Conservation (phyloP, 2,888 invertebrate species). For the Polyploca ridens region DNA sequence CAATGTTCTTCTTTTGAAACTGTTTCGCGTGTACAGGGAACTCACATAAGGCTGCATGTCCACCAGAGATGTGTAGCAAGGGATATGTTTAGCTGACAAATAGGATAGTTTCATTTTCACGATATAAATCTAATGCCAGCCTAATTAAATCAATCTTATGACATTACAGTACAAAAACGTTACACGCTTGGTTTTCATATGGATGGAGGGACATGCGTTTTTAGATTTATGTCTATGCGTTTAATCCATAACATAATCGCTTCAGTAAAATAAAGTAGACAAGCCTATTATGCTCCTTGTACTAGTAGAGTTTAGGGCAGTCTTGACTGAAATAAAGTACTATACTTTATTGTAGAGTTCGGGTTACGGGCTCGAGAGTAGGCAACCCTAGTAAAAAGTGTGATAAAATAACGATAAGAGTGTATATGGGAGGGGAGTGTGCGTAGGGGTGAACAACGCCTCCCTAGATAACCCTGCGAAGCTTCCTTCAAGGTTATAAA, state of each 20-base stretch:
- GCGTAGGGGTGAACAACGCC: neutral
- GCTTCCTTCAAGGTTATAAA: neutral
- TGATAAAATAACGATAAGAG: slow-evolving; percentile 6
- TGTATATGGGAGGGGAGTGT: neutral
- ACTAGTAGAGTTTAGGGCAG: neutral
- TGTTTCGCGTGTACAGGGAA: no score
- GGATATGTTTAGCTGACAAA: no score
- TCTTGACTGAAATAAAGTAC: neutral
- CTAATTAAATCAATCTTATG: no score
- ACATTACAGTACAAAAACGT: no score
- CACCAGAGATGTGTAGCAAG: no score
- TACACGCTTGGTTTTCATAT: no score
- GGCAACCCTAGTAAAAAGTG: slow-evolving; percentile 15
- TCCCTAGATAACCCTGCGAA: neutral
- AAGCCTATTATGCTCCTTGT: neutral
- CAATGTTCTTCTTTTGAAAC: no score
- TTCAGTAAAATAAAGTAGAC: neutral
- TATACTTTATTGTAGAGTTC: slow-evolving; percentile 14
- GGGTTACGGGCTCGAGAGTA: slow-evolving; percentile 16
- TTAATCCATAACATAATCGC: neutral
- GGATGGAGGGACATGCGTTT: no score
- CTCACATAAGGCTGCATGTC: no score
- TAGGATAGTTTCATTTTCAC: no score
- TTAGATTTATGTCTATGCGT: no score
- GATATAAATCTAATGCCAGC: no score